Percentiles rank a stretch among this genome's conserved stretches.
These are phyloP conservation scores for Noctuana brunneofusca DNA, from an alignment of 2,888 invertebrate genomes.

Conservation along the genomic window DNA sequence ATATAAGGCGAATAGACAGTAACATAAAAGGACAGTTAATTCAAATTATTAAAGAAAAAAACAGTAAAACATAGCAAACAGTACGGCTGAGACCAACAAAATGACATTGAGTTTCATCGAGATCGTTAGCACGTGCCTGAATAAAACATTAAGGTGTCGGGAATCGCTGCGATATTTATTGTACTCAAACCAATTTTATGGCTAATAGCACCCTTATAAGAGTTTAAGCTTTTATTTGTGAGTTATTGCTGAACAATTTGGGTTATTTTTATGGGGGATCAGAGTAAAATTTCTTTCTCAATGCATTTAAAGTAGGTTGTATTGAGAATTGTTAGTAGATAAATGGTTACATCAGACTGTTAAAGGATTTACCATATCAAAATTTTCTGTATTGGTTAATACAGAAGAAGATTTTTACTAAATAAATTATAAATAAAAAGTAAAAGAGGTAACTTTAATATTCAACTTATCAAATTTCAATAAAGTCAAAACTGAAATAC, in stretches of 20 bases:
- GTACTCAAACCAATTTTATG: slow-evolving; percentile 49
- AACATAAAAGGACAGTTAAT: not conserved
- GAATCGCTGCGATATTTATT: slow-evolving; percentile 55
- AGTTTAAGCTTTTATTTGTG: slow-evolving; percentile 30
- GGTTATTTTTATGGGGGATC: not conserved
- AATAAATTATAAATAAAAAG: too few species aligned
- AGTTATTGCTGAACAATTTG: slow-evolving; percentile 15
- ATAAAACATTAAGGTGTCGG: slow-evolving; percentile 55
- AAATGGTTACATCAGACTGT: too few species aligned
- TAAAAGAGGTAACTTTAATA: too few species aligned
- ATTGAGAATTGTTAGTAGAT: not conserved
- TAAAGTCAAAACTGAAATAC: too few species aligned
- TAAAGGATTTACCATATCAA: too few species aligned
- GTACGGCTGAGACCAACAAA: slow-evolving; percentile 17
- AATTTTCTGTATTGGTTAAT: too few species aligned
- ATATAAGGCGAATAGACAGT: not conserved
- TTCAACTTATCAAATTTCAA: too few species aligned
- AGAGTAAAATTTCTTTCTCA: not conserved
- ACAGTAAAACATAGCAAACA: slow-evolving; percentile 15
- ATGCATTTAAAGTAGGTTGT: not conserved
- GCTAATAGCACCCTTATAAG: slow-evolving; percentile 45
- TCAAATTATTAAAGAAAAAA: slow-evolving; percentile 1
- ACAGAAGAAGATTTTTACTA: too few species aligned
- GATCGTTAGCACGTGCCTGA: slow-evolving; percentile 55
- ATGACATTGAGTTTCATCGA: slow-evolving; percentile 47